These are phyloP conservation scores for Sebastolobus altivelis DNA, from an alignment of 2,797 vertebrate species.

Conservation along the genomic window DNA sequence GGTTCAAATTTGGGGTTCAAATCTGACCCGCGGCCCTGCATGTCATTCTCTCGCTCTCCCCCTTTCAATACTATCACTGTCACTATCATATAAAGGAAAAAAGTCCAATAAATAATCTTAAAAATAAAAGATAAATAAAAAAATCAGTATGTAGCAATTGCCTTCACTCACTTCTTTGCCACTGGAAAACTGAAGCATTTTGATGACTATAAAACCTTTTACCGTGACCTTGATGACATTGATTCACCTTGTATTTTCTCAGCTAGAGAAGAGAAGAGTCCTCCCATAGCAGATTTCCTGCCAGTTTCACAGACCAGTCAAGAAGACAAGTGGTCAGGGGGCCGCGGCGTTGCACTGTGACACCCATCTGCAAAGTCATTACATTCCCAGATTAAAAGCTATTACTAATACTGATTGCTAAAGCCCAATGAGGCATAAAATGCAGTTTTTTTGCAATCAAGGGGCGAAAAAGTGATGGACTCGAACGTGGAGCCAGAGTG, in stretches of 20 bases:
- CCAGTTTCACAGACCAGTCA: conserved; percentile 36
- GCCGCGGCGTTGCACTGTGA: conserved; percentile 54
- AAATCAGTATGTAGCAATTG: too few relatives aligned
- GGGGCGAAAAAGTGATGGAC: conserved; percentile 50
- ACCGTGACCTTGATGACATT: neutral
- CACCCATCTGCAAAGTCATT: conserved; percentile 69
- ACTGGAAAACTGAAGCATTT: neutral
- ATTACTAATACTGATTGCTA: conserved; percentile 74
- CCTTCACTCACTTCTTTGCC: neutral
- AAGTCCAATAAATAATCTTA: neutral
- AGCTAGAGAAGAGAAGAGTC: neutral
- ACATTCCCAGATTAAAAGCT: conserved; percentile 67
- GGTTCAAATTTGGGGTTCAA: neutral
- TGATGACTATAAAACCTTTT: neutral
- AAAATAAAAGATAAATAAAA: too few relatives aligned
- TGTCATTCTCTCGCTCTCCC: neutral
- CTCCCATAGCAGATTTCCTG: neutral
- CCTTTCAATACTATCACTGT: neutral
- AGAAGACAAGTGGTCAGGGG: conserved; percentile 56
- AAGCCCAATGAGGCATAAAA: conserved; percentile 67
- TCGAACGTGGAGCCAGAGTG: conserved; percentile 26
- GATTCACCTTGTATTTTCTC: neutral
- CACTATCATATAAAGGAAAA: neutral
- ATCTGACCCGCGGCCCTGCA: neutral
- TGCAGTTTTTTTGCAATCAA: conserved; percentile 62